Percentiles rank a stretch among this genome's conserved stretches.
phyloP scores from a whole-genome alignment of 2,888 invertebrate species.

The Noctua pronuba region DNA sequence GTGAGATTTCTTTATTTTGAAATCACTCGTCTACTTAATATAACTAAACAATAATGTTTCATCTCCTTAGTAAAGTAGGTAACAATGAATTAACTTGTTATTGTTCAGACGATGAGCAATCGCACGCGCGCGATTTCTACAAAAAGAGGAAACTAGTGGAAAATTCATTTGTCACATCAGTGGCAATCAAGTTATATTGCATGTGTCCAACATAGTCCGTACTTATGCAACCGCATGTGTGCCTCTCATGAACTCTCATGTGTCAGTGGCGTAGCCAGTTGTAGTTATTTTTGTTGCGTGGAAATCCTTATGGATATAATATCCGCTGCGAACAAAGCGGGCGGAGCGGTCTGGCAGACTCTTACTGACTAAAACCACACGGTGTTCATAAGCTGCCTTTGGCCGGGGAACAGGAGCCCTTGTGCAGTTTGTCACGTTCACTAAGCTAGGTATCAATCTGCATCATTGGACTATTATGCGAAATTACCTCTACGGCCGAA shows the following conservation, averaged over 20 bases:
- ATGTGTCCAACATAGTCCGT: not conserved
- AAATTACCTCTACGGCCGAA: not conserved
- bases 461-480: not conserved
- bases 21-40: not conserved
- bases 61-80: not conserved
- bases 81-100: not conserved
- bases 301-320: too few species aligned
- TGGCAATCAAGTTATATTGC: not conserved
- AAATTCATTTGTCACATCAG: constrained; percentile 18
- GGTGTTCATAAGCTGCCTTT: not conserved
- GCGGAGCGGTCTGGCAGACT: not conserved
- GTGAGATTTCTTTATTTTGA: not conserved
- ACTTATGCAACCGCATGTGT: constrained; percentile 6
- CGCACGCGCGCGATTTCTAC: not conserved
- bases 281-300: not conserved
- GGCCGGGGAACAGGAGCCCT: not conserved
- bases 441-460: not conserved
- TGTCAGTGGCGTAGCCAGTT: not conserved
- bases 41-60: not conserved
- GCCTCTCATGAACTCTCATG: not conserved
- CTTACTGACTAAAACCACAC: not conserved
- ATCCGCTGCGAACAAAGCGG: not conserved
- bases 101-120: not conserved
- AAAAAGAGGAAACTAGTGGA: not conserved
- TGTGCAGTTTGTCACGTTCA: not conserved